Evolutionary conservation across 2,888 invertebrate genomes (phyloP).

Genomic region (Teinopalpus imperialis): DNA sequence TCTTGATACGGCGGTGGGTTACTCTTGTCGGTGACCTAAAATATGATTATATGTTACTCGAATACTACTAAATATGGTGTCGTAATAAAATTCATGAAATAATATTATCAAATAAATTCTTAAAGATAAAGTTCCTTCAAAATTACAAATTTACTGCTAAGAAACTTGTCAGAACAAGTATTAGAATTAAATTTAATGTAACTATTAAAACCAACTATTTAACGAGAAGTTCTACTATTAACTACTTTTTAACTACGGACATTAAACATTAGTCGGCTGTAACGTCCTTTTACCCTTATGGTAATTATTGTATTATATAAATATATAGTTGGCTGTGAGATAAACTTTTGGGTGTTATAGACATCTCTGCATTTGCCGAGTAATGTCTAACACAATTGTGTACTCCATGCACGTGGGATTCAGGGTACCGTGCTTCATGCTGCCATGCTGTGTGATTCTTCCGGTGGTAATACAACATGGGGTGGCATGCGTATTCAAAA

Average conservation of each 20-base stretch:
- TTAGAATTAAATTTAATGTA: constrained; percentile 3
- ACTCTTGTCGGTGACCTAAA: constrained; percentile 71
- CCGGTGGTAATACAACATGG: constrained; percentile 35
- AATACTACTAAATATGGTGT: too few species aligned
- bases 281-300: not conserved
- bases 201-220: constrained; percentile 4
- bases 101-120: too few species aligned
- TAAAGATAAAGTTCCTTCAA: too few species aligned
- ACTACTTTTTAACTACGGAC: constrained; percentile 6
- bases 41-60: too few species aligned
- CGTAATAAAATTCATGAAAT: too few species aligned
- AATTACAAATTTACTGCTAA: too few species aligned
- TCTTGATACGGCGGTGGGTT: constrained; percentile 79
- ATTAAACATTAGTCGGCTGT: constrained; percentile 25
- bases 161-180: not conserved
- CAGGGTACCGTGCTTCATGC: constrained; percentile 42
- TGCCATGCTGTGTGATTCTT: constrained; percentile 44
- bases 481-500: constrained; percentile 55
- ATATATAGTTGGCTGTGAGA: not conserved
- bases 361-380: constrained; percentile 15
- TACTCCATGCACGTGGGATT: constrained; percentile 38
- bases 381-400: constrained; percentile 21
- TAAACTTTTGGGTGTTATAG: not conserved
- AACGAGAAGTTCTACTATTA: constrained; percentile 3
- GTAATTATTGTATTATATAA: not conserved